Evolutionary conservation across 2,797 vertebrate genomes (phyloP).

Genomic region (Takifugu rubripes): DNA sequence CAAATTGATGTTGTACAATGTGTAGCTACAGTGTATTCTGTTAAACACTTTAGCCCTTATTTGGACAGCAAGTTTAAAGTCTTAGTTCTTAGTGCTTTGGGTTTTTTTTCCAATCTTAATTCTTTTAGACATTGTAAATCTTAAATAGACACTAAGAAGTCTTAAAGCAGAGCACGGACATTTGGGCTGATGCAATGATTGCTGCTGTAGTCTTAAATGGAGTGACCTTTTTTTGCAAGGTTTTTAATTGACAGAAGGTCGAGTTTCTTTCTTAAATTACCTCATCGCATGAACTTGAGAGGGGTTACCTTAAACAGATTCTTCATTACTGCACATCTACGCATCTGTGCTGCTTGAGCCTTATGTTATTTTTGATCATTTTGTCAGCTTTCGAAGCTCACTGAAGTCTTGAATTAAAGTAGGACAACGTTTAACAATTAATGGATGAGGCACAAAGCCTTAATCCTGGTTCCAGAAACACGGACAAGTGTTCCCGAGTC

Average conservation of each 20-base stretch:
- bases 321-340: constrained; percentile 41
- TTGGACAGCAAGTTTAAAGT: constrained; percentile 71
- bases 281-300: constrained; percentile 8
- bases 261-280: constrained; percentile 31
- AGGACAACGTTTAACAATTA: constrained; percentile 30
- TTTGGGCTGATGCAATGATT: constrained; percentile 64
- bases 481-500: constrained; percentile 27
- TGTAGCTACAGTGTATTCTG: constrained; percentile 68
- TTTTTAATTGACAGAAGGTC: constrained; percentile 29
- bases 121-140: constrained; percentile 76
- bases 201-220: constrained; percentile 71
- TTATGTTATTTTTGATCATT: constrained; percentile 38
- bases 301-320: constrained; percentile 21
- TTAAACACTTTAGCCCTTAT: constrained; percentile 71
- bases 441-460: constrained; percentile 32
- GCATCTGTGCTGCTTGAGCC: constrained; percentile 34
- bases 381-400: constrained; percentile 30
- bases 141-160: constrained; percentile 80
- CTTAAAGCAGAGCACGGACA: constrained; percentile 72
- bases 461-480: constrained; percentile 36
- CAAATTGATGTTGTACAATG: constrained; percentile 85
- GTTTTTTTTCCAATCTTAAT: constrained; percentile 64
- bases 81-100: constrained; percentile 66
- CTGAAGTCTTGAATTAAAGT: constrained; percentile 34
- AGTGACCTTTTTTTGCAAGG: constrained; percentile 40